A percentile compares a stretch with the other conserved stretches of the same genome.
These are phyloP conservation scores for Myotis daubentonii DNA, from an alignment of 2,797 vertebrate genomes.

Conservation along the genomic window DNA sequence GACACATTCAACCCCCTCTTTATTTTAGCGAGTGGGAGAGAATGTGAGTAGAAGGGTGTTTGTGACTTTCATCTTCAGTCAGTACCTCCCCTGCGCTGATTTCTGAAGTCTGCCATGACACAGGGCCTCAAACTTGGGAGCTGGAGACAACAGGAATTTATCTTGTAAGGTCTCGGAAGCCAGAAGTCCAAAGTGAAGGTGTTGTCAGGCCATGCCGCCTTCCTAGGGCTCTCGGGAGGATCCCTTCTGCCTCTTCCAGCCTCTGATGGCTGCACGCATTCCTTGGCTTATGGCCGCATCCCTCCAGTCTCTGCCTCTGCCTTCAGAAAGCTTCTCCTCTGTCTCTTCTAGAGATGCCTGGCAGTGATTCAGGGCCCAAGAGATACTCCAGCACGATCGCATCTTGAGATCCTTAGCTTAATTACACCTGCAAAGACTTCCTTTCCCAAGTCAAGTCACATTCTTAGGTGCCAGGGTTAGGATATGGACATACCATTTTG, in stretches of 20 bases:
- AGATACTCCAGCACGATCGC: not conserved
- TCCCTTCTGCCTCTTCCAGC: not conserved
- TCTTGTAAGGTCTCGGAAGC: not conserved
- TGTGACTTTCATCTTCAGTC: not conserved
- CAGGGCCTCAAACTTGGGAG: not conserved
- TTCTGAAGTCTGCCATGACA: not conserved
- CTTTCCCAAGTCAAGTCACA: not conserved
- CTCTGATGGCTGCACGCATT: accelerated
- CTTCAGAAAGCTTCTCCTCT: too few species aligned
- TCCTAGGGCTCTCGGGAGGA: accelerated
- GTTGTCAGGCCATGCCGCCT: not conserved
- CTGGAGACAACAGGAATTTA: not conserved
- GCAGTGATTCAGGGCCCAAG: not conserved
- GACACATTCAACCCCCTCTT: not conserved
- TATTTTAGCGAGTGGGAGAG: not conserved
- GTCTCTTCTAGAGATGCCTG: not conserved
- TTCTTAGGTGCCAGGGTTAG: not conserved
- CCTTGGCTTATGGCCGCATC: not conserved
- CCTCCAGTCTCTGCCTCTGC: not conserved
- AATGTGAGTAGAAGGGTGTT: not conserved
- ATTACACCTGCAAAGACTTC: not conserved
- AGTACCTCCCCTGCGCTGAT: accelerated
- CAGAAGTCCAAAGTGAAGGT: not conserved
- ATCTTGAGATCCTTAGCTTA: not conserved
- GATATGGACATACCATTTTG: not conserved